Percentiles rank a stretch among this genome's conserved stretches.
phyloP scores from a whole-genome alignment of 2,888 invertebrate species.

The Chalcosyrphus nemorum region DNA sequence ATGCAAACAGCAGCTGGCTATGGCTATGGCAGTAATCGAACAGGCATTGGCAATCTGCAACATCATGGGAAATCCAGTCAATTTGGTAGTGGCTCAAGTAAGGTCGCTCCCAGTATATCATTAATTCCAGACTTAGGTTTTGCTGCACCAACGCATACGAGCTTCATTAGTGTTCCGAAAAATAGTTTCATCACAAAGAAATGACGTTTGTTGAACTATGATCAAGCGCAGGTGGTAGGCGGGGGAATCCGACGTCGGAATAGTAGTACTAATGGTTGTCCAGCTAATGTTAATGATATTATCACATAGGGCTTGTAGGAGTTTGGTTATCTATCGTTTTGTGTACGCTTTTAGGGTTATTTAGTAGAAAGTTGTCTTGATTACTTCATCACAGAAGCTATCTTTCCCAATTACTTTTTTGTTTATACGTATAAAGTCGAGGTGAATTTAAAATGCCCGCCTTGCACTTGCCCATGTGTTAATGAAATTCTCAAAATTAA shows the following conservation, averaged over 20 bases:
- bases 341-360: not conserved
- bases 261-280: slow-evolving; percentile 65
- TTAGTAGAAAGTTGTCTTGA: not conserved
- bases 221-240: slow-evolving; percentile 56
- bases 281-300: slow-evolving; percentile 68
- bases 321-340: slow-evolving; percentile 6
- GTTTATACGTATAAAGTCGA: no score
- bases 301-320: slow-evolving; percentile 58
- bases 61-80: slow-evolving; percentile 74
- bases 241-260: slow-evolving; percentile 41
- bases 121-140: slow-evolving; percentile 84
- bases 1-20: slow-evolving; percentile 70
- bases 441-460: no score
- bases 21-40: slow-evolving; percentile 66
- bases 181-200: slow-evolving; percentile 79
- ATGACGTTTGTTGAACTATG: slow-evolving; percentile 81
- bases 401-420: no score
- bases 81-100: slow-evolving; percentile 76
- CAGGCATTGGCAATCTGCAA: slow-evolving; percentile 29
- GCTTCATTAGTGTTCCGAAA: slow-evolving; percentile 80
- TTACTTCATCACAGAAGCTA: no score
- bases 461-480: no score
- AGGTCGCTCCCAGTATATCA: slow-evolving; percentile 82
- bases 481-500: no score
- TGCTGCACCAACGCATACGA: slow-evolving; percentile 82